Percentiles rank a stretch among this genome's conserved stretches.
Conservation (phyloP, 2,113 vertebrate species). For the Nettapus auritus region DNA sequence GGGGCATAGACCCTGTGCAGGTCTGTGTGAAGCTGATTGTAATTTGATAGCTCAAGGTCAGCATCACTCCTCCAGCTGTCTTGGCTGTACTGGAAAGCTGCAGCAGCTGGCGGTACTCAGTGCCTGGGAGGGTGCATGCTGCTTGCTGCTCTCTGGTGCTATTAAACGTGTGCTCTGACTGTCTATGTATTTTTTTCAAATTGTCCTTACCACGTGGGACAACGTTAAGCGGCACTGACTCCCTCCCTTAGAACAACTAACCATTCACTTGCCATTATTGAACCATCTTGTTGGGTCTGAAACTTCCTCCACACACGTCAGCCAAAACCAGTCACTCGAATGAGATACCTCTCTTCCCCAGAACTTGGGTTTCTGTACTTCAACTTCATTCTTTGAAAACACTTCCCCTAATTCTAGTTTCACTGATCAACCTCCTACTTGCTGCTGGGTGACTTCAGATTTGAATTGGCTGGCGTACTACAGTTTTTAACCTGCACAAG, state of each 20-base stretch:
- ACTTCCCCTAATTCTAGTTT: not conserved
- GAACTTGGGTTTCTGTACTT: not conserved
- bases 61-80: not conserved
- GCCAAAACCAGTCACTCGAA: not conserved
- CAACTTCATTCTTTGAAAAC: not conserved
- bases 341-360: not conserved
- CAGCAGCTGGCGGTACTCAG: not conserved
- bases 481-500: not conserved
- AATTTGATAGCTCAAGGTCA: rapidly evolving
- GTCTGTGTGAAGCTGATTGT: not conserved
- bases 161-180: not conserved
- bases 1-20: not conserved
- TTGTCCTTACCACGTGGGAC: not conserved
- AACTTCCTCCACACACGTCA: not conserved
- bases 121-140: not conserved
- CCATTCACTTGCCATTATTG: not conserved
- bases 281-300: not conserved
- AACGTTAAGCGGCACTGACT: not conserved
- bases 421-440: not conserved
- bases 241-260: not conserved
- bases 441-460: not conserved
- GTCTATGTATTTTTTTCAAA: not conserved
- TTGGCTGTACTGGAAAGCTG: not conserved
- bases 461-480: not conserved
- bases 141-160: not conserved